phyloP scores from a whole-genome alignment of 37 sponge, comb jelly and placozoan species.

The Spongia lamella region DNA sequence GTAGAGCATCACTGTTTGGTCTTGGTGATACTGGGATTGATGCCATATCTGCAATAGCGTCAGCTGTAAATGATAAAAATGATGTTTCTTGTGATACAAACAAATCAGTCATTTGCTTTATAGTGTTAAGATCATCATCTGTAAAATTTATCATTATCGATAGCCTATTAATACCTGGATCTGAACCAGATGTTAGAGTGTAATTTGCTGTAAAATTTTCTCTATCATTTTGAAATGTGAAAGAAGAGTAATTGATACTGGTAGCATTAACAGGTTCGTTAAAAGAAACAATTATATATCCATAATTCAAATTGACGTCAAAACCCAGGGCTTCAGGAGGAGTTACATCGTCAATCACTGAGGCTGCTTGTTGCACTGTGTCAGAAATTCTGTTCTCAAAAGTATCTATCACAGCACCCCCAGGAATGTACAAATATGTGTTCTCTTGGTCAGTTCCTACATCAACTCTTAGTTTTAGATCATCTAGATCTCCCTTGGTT shows the following conservation, averaged over 20 bases:
- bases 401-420: constrained; percentile 48
- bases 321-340: constrained; percentile 52
- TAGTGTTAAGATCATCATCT: constrained; percentile 59
- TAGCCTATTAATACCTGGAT: constrained; percentile 49
- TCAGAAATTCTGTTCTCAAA: constrained; percentile 15
- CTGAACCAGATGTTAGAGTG: constrained; percentile 60
- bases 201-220: constrained; percentile 48
- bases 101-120: constrained; percentile 55
- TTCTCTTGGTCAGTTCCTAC: constrained; percentile 40
- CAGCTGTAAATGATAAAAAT: constrained; percentile 45
- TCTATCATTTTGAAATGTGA: constrained; percentile 56
- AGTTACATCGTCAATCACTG: constrained; percentile 56
- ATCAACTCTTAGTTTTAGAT: constrained; percentile 56
- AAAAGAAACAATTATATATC: constrained; percentile 59
- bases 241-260: constrained; percentile 37
- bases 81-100: constrained; percentile 54
- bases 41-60: constrained; percentile 68
- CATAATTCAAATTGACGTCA: constrained; percentile 60
- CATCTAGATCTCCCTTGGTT: constrained; percentile 62
- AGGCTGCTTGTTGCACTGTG: constrained; percentile 26
- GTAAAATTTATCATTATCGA: constrained; percentile 59
- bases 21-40: constrained; percentile 51
- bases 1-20: constrained; percentile 38
- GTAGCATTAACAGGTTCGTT: constrained; percentile 78
- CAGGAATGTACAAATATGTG: constrained; percentile 56